Evolutionary conservation across 2,797 vertebrate species (phyloP), one percentile per base, ranked within the genome.

Genomic region (Cygnus olor): DNA sequence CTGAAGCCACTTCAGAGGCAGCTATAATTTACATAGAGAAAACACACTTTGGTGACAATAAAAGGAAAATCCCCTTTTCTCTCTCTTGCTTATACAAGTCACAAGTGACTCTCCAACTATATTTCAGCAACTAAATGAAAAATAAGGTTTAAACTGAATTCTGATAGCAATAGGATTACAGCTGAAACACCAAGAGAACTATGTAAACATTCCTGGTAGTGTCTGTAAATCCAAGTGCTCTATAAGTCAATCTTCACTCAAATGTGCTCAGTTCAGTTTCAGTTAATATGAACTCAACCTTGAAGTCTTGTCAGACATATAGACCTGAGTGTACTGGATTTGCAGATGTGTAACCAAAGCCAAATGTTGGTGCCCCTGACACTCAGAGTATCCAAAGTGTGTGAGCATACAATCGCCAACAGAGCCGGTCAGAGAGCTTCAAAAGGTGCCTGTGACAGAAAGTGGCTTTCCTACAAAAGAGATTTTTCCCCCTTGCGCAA

Each of bases 61-160:
- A 80, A 82, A 57, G 20, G 47, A 44, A 89, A 87, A 85, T 25
- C 54, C 32, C 21, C 45, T 22, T 85, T 85, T 61, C 82, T 69
- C 69, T 51, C 72, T 69, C 42, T 64, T 27, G 20, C 79, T 94
- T 74, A 40, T 32, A 77, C 79, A 83, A 92, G 82, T 73, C 87
- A 93, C 82, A 61, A 70, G 82, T 54, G 92, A 74, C 80, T 88
- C 87, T 96, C 79, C 92, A 78, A 91, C 91, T 89, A 30, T 66
- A 94, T 96, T 96, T 92, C 90, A 93, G 93, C 80, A 91, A 94
- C 76, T 88, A 94, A 93, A 96, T 96, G 91, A 96, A 94, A 94
- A 94, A 84, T 85, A 95, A 93, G 94, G 85, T 88, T 94, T 93
- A 87, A 96, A 85, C 61, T 94, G 91, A 91, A 94, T 88, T 88